These are phyloP conservation scores for Cyprinodon variegatus DNA, from an alignment of 2,113 vertebrate species.

Conservation along the genomic window DNA sequence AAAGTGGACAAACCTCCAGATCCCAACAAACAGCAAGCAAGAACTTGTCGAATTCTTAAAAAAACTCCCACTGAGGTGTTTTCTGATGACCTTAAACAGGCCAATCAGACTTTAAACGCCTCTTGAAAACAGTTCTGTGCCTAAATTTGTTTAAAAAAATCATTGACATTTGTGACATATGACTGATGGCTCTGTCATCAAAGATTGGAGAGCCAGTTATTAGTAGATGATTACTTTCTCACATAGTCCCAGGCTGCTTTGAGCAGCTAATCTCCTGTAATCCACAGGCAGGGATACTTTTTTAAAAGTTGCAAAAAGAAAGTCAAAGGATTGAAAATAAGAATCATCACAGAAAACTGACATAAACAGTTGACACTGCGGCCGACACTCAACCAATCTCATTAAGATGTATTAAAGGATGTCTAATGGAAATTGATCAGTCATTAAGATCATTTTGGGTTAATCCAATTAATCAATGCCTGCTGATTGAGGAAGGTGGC, in stretches of 20 bases:
- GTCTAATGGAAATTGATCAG: slow-evolving; percentile 79
- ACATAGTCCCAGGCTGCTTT: not conserved
- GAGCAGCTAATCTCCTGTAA: not conserved
- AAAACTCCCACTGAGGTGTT: no score
- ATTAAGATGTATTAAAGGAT: slow-evolving; percentile 70
- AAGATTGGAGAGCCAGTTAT: not conserved
- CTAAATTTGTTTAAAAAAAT: no score
- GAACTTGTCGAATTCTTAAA: not conserved
- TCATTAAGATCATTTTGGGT: slow-evolving; percentile 71
- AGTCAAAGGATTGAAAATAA: not conserved
- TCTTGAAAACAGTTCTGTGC: no score
- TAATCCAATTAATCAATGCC: slow-evolving; percentile 77
- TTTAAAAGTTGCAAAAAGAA: not conserved
- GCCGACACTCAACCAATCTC: slow-evolving; percentile 48
- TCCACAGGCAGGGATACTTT: not conserved
- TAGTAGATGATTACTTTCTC: not conserved
- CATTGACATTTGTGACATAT: no score
- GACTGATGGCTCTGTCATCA: no score
- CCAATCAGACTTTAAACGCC: no score
- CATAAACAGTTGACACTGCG: not conserved
- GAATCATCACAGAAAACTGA: not conserved
- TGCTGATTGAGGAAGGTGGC: slow-evolving; percentile 56
- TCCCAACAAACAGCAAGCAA: not conserved
- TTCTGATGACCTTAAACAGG: no score
- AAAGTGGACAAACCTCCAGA: no score